Evolutionary conservation across 2,888 invertebrate genomes (phyloP).

Genomic region (Campoplex capitator): DNA sequence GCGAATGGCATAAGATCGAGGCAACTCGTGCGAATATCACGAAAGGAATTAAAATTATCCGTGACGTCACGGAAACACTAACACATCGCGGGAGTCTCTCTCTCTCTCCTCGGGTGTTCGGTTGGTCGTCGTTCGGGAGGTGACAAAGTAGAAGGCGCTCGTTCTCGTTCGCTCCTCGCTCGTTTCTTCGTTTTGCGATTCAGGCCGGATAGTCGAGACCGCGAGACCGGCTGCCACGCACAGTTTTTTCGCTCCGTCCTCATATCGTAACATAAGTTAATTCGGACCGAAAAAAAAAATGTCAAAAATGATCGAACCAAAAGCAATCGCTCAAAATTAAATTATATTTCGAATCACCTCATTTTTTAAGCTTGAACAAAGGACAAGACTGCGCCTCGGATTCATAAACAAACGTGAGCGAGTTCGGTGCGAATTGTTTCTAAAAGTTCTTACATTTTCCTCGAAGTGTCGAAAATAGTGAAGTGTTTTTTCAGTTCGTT

Average conservation of each 20-base stretch:
- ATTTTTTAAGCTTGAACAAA: not conserved
- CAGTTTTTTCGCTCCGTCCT: constrained; percentile 35
- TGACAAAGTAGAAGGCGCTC: constrained; percentile 62
- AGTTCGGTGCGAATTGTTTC: not conserved
- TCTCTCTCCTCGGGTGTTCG: constrained; percentile 27
- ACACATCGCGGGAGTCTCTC: constrained; percentile 39
- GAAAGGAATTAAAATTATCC: constrained; percentile 61
- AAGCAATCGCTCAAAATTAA: not conserved
- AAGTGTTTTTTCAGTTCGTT: not conserved
- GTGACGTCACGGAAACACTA: constrained; percentile 60
- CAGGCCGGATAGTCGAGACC: constrained; percentile 65
- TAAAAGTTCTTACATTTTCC: not conserved
- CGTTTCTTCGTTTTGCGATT: constrained; percentile 61
- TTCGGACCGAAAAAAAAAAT: not conserved
- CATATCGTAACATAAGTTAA: not conserved
- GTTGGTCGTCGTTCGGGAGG: constrained; percentile 53
- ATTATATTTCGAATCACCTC: not conserved
- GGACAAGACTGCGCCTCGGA: not conserved
- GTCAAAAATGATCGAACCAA: not conserved
- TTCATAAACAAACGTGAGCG: not conserved
- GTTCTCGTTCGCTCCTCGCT: constrained; percentile 5
- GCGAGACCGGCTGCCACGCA: constrained; percentile 61
- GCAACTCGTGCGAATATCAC: constrained; percentile 60
- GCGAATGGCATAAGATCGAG: constrained; percentile 2
- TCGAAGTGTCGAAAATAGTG: not conserved